Percentiles rank a stretch among this genome's conserved stretches.
Evolutionary conservation across 2,797 vertebrate genomes (phyloP).

Genomic region (Chiloscyllium punctatum): DNA sequence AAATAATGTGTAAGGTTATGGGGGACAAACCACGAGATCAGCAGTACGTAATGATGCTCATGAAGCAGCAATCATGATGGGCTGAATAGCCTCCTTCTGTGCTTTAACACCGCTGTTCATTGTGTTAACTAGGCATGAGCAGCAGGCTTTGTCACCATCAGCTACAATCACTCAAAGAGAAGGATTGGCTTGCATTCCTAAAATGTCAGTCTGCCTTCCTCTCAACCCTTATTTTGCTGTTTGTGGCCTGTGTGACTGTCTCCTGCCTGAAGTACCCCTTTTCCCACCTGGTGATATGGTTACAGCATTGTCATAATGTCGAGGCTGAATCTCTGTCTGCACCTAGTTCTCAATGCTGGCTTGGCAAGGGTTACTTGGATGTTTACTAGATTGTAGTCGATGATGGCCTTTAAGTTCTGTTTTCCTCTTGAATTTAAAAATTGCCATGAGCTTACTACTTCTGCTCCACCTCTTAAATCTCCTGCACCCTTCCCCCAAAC

Average conservation of each 20-base stretch:
- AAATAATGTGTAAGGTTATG: too few relatives aligned
- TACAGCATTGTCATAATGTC: neutral
- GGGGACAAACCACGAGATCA: too few relatives aligned
- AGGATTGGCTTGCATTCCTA: neutral
- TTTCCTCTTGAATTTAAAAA: neutral
- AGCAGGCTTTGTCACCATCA: neutral
- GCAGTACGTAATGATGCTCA: too few relatives aligned
- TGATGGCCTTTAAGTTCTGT: neutral
- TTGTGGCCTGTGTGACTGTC: neutral
- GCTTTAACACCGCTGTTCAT: too few relatives aligned
- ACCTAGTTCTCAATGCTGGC: neutral
- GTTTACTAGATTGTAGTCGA: neutral
- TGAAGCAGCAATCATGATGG: too few relatives aligned
- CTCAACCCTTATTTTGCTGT: neutral
- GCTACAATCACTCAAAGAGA: neutral
- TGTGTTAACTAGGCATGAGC: neutral
- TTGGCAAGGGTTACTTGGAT: neutral
- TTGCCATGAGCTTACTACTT: neutral
- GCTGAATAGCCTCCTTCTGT: too few relatives aligned
- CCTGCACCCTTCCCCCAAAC: neutral
- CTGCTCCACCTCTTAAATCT: neutral
- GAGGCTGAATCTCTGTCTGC: neutral
- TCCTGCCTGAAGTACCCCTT: neutral
- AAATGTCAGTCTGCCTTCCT: neutral
- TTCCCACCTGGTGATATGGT: neutral